These are phyloP conservation scores for Limnephilus rhombicus DNA, from an alignment of 2,888 invertebrate genomes.

Conservation along the genomic window DNA sequence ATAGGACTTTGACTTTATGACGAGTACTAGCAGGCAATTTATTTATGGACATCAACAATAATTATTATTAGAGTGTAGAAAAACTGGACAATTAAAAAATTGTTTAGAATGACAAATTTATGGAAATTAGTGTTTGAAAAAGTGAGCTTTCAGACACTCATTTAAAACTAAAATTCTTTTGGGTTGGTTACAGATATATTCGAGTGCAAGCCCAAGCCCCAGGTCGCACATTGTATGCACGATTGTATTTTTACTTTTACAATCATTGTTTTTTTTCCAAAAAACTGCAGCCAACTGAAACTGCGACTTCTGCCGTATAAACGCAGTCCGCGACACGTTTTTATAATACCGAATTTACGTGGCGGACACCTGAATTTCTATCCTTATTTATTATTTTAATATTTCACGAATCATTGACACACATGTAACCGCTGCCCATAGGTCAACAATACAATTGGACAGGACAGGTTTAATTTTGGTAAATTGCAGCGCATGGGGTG, in stretches of 20 bases:
- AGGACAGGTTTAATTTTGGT: neutral
- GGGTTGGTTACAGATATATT: neutral
- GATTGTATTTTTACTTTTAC: constrained; percentile 13
- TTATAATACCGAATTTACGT: neutral
- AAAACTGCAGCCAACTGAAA: neutral
- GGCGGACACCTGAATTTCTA: neutral
- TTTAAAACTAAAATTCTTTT: too few relatives aligned
- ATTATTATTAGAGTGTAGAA: too few relatives aligned
- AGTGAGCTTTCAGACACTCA: too few relatives aligned
- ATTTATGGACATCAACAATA: too few relatives aligned
- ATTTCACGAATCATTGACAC: neutral
- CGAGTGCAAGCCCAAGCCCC: neutral
- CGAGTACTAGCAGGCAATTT: too few relatives aligned
- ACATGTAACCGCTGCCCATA: neutral
- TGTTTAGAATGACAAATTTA: too few relatives aligned
- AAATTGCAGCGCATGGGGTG: neutral
- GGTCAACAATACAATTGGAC: neutral
- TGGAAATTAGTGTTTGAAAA: too few relatives aligned
- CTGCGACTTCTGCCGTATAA: neutral
- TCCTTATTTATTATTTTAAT: neutral
- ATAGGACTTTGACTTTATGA: too few relatives aligned
- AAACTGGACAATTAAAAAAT: too few relatives aligned
- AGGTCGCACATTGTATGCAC: neutral
- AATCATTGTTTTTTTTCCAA: neutral
- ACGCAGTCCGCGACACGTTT: neutral